Base-by-base conservation (phyloP, 2,113 vertebrate genomes). In the Tylochromis polylepis region DNA sequence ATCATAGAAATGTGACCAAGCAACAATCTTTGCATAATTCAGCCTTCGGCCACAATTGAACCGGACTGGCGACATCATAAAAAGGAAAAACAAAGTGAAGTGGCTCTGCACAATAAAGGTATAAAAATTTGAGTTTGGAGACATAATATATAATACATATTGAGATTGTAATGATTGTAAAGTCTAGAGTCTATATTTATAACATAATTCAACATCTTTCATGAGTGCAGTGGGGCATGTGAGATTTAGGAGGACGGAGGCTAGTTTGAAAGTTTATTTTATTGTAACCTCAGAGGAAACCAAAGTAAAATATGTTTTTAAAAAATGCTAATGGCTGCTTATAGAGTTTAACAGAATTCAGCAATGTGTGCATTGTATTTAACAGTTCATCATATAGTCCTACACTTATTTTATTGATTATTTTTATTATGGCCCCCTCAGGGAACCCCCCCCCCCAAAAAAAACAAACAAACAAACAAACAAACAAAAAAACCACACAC, bases 401-500 rank as follows among this genome's bases (percentile, higher is more conserved):
- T 18, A 11, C 5, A 75, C 24, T 7, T 75, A 4, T 75, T 49
- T 49, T 49, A 29, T 75, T 65, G 34, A 8, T 65, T 22, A n/a
- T 49, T 18, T 18, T 75, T 49, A 20, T 27, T 3, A 0, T 49
- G 70, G 24, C 6, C 24, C 41, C 0, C 0, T 49, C 41, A 18
- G 36, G 3, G 2, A 34, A 5, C 31, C 31, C 31, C 31, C 5
- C 31, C 31, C 31, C 31, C 31, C 31, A 6, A 36, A 36, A 0
- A 7, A 65, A 36, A n/a, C n/a, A 6, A 49, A 49, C 16, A 49
- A 49, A 16, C 5, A 46, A 5, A 16, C 6, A 49, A 49, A 49
- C 4, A 49, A 29, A 18, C 10, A 38, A 16, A 46, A 4, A 75
- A 20, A 20, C 11, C 3, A 27, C 9, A 11, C 20, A 2, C 62